Base-by-base conservation (phyloP, 2,888 invertebrate species). In the Calameuta idolon region DNA sequence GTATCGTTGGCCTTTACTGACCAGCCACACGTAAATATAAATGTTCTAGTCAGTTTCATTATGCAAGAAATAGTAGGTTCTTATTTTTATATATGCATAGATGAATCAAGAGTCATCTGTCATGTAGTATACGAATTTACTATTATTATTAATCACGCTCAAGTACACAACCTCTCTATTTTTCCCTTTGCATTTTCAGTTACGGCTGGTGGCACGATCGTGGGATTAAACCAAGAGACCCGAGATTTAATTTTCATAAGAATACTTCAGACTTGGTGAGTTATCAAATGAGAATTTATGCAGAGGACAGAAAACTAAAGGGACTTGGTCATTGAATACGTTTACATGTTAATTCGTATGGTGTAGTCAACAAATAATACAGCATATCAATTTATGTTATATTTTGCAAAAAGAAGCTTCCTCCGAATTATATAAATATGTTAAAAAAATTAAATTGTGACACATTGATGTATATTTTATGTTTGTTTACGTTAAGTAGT, bases 191-290 rank as follows among this genome's bases (percentile, higher is more conserved):
- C 55, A 69, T 73, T 81, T 82, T 23, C 79, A 90, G 90, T 30
- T 90, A 90, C 73, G 90, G 90, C 11, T 90, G 90, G 90, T 90
- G 90, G 89, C 86, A 90, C 80, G 87, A 87, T 76, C 85, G 78
- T 69, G 86, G 86, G 4, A 87, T 89, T 73, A 84, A 81, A 4
- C 84, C 87, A 11, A 85, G 82, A 69, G 86, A 86, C 81, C 76
- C 83, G 12, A 83, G 84, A 69, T 85, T 88, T 68, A 84, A 89
- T 80, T 87, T 86, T 76, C 89, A 85, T 71, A 89, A 85, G 77
- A 86, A 82, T 74, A 89, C 89, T 0, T 88, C 89, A 33, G 89
- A 89, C 9, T 81, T 89, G 69, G 87, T 89, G 12, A 85, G 83
- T 69, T 85, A 86, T 12, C 87, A 85, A 74, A 85, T 86, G 83